phyloP scores from a whole-genome alignment of 2,797 vertebrate species.

The Lithobates sylvaticus region DNA sequence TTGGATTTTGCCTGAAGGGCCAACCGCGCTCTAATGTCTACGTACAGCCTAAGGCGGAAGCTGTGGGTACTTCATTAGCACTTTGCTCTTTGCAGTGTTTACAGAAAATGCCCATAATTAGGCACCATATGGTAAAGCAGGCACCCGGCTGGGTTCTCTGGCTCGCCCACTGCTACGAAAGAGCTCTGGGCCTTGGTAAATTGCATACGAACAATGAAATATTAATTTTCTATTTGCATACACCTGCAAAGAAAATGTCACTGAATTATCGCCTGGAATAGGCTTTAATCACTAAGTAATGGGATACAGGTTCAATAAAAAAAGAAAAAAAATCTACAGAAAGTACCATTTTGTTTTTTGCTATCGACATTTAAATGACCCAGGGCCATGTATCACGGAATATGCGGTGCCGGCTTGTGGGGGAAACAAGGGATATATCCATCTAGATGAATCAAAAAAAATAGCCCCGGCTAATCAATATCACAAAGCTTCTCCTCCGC shows the following conservation, averaged over 20 bases:
- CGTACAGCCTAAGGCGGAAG: background rate
- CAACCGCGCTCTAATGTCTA: background rate
- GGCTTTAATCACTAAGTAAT: constrained; percentile 44
- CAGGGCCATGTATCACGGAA: background rate
- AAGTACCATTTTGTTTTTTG: background rate
- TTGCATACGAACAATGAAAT: constrained; percentile 19
- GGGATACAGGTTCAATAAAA: constrained; percentile 30
- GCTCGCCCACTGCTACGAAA: constrained; percentile 1
- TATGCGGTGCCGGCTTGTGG: background rate
- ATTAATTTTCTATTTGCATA: constrained; percentile 47
- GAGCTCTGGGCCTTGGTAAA: constrained; percentile 19
- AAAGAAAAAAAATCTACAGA: constrained; percentile 13
- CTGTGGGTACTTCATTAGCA: background rate
- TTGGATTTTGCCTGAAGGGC: background rate
- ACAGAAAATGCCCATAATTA: background rate
- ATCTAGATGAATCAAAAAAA: constrained; percentile 11
- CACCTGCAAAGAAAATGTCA: constrained; percentile 33
- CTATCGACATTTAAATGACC: constrained; percentile 4
- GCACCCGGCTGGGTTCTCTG: background rate
- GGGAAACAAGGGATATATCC: constrained; percentile 2
- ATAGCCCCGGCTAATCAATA: constrained; percentile 12
- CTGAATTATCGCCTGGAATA: constrained; percentile 14
- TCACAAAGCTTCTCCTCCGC: background rate
- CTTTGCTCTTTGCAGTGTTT: background rate
- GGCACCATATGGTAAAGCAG: background rate